Evolutionary conservation across 2,797 vertebrate genomes (phyloP).

Genomic region (Echiichthys vipera): DNA sequence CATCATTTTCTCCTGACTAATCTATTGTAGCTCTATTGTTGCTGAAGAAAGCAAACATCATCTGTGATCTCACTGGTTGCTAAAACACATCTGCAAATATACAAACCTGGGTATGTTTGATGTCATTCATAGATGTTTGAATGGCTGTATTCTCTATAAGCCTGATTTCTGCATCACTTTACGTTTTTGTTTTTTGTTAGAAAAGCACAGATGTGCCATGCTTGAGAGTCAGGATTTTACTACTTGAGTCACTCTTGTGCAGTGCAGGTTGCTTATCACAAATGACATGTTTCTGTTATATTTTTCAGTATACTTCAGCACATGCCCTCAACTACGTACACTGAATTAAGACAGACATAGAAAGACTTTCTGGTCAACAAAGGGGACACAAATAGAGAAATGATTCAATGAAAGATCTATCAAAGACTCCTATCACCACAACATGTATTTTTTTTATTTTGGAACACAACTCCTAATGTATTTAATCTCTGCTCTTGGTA

Average conservation of each 20-base stretch:
- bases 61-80: not conserved
- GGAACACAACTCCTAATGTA: not conserved
- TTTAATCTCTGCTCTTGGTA: not conserved
- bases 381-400: not conserved
- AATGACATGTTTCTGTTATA: conserved; percentile 1
- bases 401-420: not conserved
- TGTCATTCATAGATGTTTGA: conserved; percentile 6
- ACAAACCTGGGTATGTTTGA: conserved; percentile 7
- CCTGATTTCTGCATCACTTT: conserved; percentile 18
- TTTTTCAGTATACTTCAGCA: not conserved
- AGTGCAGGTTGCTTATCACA: conserved; percentile 4
- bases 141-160: not conserved
- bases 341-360: not conserved
- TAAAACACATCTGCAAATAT: conserved; percentile 3
- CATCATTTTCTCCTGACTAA: not conserved
- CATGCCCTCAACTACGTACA: not conserved
- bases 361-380: not conserved
- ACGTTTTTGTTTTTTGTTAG: not conserved
- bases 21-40: not conserved
- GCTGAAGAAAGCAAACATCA: not conserved
- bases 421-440: not conserved
- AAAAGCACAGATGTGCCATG: conserved; percentile 3
- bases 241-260: conserved; percentile 10
- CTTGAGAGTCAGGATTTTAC: conserved; percentile 9
- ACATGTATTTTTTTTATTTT: not conserved